Evolutionary conservation across 1,140 invertebrate species (phyloP), one percentile per base, ranked within the genome.

Genomic region (Plectrocnemia conspersa): DNA sequence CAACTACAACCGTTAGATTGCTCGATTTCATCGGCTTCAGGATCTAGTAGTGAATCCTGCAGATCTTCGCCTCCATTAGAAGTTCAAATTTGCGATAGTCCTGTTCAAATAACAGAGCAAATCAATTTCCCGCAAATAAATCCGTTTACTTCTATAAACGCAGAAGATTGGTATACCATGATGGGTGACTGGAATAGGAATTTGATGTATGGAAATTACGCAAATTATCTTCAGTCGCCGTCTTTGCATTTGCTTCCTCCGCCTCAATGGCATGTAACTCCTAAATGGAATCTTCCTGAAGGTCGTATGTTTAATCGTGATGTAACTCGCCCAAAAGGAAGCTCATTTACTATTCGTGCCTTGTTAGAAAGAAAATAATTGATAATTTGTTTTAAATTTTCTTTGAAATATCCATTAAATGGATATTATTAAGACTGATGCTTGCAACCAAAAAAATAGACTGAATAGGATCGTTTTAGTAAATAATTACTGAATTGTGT

Each of bases 341-440:
- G 47, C 18, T 50, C 47, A 23, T 50, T 50, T 24, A 50, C 47
- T 3, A 50, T 50, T 15, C 47, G 47, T 13, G 47, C 47, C 13
- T 10, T 50, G 11, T 24, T 50, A 18, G 33, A 50, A 50, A 16
- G 25, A 38, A 38, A 50, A 38, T 50, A 13, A 42, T 21, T n/a
- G n/a, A n/a, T n/a, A n/a, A n/a, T n/a, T n/a, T n/a, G n/a, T n/a
- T n/a, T n/a, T n/a, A n/a, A n/a, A n/a, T n/a, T n/a, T n/a, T n/a
- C n/a, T n/a, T n/a, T n/a, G n/a, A n/a, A n/a, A n/a, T n/a, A n/a
- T n/a, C n/a, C n/a, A n/a, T n/a, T n/a, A n/a, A n/a, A n/a, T n/a
- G n/a, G n/a, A n/a, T n/a, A n/a, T n/a, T n/a, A n/a, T n/a, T n/a
- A n/a, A n/a, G n/a, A n/a, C n/a, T n/a, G n/a, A n/a, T n/a, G n/a